Evolutionary conservation across 1,140 invertebrate genomes (phyloP).

Genomic region (Drosophila ogumai): DNA sequence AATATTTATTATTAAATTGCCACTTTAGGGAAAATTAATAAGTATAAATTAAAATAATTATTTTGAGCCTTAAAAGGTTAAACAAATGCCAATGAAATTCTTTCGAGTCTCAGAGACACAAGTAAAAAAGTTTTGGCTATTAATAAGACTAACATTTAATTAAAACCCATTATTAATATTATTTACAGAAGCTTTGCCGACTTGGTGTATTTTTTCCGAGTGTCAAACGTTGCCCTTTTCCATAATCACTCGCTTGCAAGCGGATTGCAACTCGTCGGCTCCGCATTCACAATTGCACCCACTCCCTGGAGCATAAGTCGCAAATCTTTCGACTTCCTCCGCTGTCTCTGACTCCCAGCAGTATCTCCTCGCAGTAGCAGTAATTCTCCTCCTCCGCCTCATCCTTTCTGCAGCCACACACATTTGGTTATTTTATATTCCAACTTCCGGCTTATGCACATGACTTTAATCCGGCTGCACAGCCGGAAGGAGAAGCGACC

Average conservation of each 20-base stretch:
- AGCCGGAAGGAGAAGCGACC: slow-evolving; percentile 58
- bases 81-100: too few relatives aligned
- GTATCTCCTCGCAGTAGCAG: background rate
- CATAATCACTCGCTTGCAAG: slow-evolving; percentile 58
- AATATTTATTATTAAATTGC: background rate
- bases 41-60: background rate
- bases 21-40: background rate
- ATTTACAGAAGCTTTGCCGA: too few relatives aligned
- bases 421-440: slow-evolving; percentile 79
- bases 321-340: slow-evolving; percentile 65
- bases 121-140: too few relatives aligned
- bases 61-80: too few relatives aligned
- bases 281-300: slow-evolving; percentile 32
- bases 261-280: slow-evolving; percentile 25
- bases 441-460: slow-evolving; percentile 81
- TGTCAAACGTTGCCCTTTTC: slow-evolving; percentile 18
- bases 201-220: background rate
- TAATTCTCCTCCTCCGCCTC: background rate
- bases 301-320: slow-evolving; percentile 52
- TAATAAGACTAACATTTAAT: background rate
- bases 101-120: too few relatives aligned
- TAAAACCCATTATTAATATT: too few relatives aligned
- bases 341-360: slow-evolving; percentile 2
- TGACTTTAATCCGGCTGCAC: slow-evolving; percentile 73
- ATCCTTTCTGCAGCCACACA: slow-evolving; percentile 13